Evolutionary conservation across 2,113 vertebrate species (phyloP), one percentile per base, ranked within the genome.

Genomic region (Numida meleagris): DNA sequence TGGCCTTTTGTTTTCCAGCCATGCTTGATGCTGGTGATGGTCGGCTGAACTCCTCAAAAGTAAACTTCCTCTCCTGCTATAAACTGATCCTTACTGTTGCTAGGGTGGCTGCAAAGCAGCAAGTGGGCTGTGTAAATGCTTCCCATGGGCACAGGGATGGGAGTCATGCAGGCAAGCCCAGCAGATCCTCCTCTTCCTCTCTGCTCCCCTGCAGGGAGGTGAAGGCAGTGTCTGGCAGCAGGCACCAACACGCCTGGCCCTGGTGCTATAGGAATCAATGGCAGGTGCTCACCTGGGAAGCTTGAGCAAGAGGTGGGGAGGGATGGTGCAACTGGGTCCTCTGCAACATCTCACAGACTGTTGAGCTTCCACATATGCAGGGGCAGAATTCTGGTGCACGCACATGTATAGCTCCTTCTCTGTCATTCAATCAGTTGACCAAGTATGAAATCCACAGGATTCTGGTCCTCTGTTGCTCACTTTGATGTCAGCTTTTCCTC

Each of bases 1-100:
- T 74, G 87, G 74, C 93, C 92, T 96, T 97, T 98, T 98, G 96
- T 97, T 97, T 97, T 96, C 93, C 88, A 94, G 92, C 94, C 71
- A 40, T n/a, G 89, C 95, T 97, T 89, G 92, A 82, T 91, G 91
- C 93, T 81, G 94, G 75, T 45, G 66, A 88, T 96, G 96, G 97
- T 89, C 95, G 95, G 90, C 93, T 87, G 80, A 96, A 96, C 97
- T 97, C 96, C 94, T 93, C 86, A 53, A 93, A 97, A 95, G 84
- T 61, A 94, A 96, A 97, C 97, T 98, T 98, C 98, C 97, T 98
- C 79, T 93, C 93, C 94, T 87, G 89, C 96, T 97, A 94, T 95
- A 97, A 98, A 97, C 96, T 97, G 97, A 97, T 97, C 97, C 96
- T 92, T 68, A 89, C 89, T 90, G 97, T 98, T 97, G 94, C 97